phyloP scores from a whole-genome alignment of 2,113 vertebrate species.

The Geococcyx californianus region DNA sequence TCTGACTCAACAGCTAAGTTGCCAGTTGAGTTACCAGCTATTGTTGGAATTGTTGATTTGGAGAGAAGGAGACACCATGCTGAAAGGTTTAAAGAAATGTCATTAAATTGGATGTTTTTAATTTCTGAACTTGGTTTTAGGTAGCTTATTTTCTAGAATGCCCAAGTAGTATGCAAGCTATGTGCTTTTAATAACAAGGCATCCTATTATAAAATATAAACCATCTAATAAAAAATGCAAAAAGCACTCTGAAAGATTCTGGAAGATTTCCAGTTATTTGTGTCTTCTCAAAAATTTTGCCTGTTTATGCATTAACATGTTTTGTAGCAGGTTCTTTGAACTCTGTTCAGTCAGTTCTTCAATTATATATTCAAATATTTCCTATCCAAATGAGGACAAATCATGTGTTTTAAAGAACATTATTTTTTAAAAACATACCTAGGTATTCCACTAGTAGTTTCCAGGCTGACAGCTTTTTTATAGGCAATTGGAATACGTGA shows the following conservation, averaged over 20 bases:
- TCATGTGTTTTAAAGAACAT: neutral
- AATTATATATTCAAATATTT: neutral
- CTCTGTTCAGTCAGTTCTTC: neutral
- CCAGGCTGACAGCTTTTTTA: neutral
- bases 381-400: neutral
- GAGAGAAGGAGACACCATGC: neutral
- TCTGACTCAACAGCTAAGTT: neutral
- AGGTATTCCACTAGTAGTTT: neutral
- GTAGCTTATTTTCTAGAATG: neutral
- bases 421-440: neutral
- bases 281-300: neutral
- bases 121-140: neutral
- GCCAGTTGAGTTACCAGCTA: neutral
- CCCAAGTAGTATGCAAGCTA: neutral
- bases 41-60: neutral
- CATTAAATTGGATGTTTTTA: neutral
- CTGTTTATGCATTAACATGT: neutral
- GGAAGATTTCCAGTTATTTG: neutral
- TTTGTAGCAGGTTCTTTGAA: neutral
- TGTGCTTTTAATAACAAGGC: neutral
- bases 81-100: neutral
- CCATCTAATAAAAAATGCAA: neutral
- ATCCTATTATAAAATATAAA: neutral
- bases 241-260: neutral
- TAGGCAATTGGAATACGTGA: neutral